These are phyloP conservation scores for Mamestra configurata DNA, from an alignment of 1,140 invertebrate species.

Conservation along the genomic window DNA sequence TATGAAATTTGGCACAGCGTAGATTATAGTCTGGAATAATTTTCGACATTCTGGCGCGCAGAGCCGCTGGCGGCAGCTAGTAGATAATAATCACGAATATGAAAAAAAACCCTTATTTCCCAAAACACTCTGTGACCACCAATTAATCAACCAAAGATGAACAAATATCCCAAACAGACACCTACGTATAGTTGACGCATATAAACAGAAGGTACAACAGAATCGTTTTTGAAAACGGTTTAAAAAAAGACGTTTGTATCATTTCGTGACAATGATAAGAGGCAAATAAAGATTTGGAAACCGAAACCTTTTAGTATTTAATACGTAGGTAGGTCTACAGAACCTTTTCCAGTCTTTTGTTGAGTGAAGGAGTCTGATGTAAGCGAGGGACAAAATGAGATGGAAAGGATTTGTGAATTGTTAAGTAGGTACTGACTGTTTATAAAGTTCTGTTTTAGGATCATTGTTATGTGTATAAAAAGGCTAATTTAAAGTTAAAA, in stretches of 20 bases:
- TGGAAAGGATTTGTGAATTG: not conserved
- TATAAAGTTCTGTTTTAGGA: no score
- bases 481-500: no score
- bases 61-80: no score
- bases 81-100: no score
- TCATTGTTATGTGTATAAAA: no score
- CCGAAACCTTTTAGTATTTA: not conserved
- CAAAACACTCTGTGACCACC: no score
- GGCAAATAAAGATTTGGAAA: not conserved
- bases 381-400: not conserved
- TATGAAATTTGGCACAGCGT: no score
- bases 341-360: not conserved
- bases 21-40: no score
- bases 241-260: not conserved
- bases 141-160: not conserved
- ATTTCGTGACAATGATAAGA: conserved; percentile 1
- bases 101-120: no score
- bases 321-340: not conserved
- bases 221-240: not conserved
- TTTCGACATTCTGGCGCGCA: no score
- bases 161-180: not conserved
- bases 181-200: not conserved
- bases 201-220: not conserved
- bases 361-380: not conserved
- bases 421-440: no score